Conservation (phyloP, 2,888 invertebrate species). For the Tiliacea citrago region DNA sequence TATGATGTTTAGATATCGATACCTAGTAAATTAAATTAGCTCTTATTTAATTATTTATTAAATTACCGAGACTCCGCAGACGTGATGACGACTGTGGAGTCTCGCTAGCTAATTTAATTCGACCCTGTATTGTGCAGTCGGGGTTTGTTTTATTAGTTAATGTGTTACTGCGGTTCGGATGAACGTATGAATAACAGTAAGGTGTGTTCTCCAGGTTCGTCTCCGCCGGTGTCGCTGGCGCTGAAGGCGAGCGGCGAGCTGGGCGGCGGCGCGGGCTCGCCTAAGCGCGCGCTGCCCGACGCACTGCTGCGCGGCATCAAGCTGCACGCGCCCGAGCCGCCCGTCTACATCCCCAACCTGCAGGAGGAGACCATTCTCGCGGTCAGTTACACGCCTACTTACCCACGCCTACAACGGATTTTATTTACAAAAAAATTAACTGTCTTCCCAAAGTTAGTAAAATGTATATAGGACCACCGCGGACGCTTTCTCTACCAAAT, state of each 20-base stretch:
- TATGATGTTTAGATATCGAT: neutral
- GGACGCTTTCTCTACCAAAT: neutral
- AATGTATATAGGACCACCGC: neutral
- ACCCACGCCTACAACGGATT: neutral
- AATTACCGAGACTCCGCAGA: too few relatives aligned
- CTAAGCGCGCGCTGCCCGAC: slow-evolving; percentile 88
- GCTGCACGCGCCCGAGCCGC: slow-evolving; percentile 85
- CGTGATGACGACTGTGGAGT: neutral
- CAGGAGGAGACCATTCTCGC: slow-evolving; percentile 98
- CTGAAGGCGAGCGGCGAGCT: slow-evolving; percentile 90
- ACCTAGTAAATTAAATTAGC: too few relatives aligned
- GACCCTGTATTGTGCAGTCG: neutral
- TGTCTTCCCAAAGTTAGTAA: neutral
- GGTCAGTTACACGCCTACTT: slow-evolving; percentile 81
- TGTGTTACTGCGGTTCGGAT: neutral
- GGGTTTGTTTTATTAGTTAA: neutral
- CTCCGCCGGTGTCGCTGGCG: slow-evolving; percentile 86
- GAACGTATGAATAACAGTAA: neutral
- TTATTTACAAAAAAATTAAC: neutral
- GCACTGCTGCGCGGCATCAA: slow-evolving; percentile 88
- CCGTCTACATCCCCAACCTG: slow-evolving; percentile 97
- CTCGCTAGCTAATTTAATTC: neutral
- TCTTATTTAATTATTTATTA: too few relatives aligned
- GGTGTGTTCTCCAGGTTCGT: slow-evolving; percentile 73
- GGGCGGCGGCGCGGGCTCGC: slow-evolving; percentile 84